Evolutionary conservation across 2,888 invertebrate genomes (phyloP), one percentile per base, ranked within the genome.

Genomic region (Ferdinandea cuprea): DNA sequence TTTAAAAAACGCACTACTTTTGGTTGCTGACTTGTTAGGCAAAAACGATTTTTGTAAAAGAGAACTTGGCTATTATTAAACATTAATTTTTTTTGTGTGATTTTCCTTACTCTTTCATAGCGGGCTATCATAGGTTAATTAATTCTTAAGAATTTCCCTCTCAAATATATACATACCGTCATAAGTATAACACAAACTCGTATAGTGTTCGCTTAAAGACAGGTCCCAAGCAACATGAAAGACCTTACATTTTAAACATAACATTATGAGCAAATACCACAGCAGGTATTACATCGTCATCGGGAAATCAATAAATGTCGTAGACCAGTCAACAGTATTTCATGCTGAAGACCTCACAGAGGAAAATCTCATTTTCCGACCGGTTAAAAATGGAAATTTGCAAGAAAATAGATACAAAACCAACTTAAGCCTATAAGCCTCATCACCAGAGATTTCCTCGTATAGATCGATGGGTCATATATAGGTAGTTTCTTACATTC

Each of bases 221-320:
- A 13, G 15, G 15, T 11, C 13, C 11, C 19, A 37, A 30, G 48
- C 30, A 21, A 54, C 13, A 17, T 28, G 56, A 17, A 32, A 15
- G 17, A 50, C 13, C 30, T 19, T 40, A 25, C 59, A 30, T 40
- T 50, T 28, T 40, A 50, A 48, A 48, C 71, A 71, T 59, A 21
- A 21, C 21, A 19, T 25, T 40, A 19, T 11, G n/a, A 30, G 58
- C 28, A 50, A n/a, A n/a, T n/a, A n/a, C n/a, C 35, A 21, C 13
- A 11, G n/a, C 3, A 13, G n/a, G 21, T 35, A 61, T 28, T 50
- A 50, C 65, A 59, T 59, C 76, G 37, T 25, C 76, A 76, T 76
- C 32, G 50, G 35, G 44, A 80, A 74, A 80, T 74, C 80, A 69
- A 80, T 69, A 74, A 69, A 74, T 74, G 69, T 80, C 80, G 30